These are phyloP conservation scores for Pangasianodon gigas DNA, from an alignment of 2,113 vertebrate species.

Conservation along the genomic window DNA sequence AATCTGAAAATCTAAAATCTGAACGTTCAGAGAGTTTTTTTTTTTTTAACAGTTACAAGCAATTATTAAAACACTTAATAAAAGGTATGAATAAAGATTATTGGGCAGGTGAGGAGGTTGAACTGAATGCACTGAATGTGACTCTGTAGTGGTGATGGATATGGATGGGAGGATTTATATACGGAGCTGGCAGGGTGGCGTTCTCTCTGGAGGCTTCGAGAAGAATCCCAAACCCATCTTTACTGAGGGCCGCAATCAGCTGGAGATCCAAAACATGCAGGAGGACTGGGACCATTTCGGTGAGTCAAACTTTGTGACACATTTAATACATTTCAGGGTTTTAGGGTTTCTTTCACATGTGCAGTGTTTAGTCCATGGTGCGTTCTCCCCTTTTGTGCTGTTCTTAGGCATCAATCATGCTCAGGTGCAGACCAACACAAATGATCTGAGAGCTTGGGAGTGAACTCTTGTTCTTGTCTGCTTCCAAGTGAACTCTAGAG, in stretches of 20 bases:
- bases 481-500: not conserved
- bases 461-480: not conserved
- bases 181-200: slow-evolving; percentile 90
- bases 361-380: not conserved
- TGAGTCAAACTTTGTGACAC: slow-evolving; percentile 59
- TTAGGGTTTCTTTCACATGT: not conserved
- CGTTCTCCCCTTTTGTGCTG: not conserved
- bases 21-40: no score
- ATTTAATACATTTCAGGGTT: not conserved
- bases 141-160: slow-evolving; percentile 83
- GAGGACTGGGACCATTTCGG: slow-evolving; percentile 99
- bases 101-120: not conserved
- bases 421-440: not conserved
- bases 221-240: slow-evolving; percentile 99
- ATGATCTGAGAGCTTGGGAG: not conserved
- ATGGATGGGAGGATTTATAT: slow-evolving; percentile 93
- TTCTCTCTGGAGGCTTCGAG: slow-evolving; percentile 94
- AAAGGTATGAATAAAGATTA: not conserved
- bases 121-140: not conserved
- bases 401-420: not conserved
- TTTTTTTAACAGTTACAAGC: not conserved
- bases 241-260: slow-evolving; percentile 91
- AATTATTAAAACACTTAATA: not conserved
- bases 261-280: slow-evolving; percentile 94
- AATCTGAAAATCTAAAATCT: no score